phyloP scores from a whole-genome alignment of 2,888 invertebrate species.

The Ditylenchus weischeri region DNA sequence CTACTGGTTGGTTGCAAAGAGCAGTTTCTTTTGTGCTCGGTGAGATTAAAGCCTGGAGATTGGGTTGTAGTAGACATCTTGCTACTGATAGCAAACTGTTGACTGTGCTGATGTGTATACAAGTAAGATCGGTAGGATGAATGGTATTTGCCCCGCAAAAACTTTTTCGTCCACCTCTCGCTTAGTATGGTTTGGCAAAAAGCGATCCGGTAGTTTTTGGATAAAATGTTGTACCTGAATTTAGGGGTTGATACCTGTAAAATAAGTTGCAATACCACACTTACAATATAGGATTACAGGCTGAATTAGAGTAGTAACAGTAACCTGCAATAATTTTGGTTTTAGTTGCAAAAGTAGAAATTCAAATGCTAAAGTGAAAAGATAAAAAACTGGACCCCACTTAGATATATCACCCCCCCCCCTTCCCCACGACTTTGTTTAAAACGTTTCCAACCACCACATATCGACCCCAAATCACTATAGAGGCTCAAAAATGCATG shows the following conservation, averaged over 20 bases:
- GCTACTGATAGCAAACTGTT: no score
- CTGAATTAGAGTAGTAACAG: conserved; percentile 63
- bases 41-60: no score
- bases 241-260: no score
- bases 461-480: no score
- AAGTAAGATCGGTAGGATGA: neutral
- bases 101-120: no score
- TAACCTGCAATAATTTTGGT: conserved; percentile 38
- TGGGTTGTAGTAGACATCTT: no score
- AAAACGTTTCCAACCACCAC: no score
- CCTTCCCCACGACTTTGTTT: neutral
- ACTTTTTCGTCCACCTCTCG: conserved; percentile 11
- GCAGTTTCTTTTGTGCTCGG: no score
- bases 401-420: neutral
- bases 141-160: neutral
- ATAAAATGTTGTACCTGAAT: conserved; percentile 64
- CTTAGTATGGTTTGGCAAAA: conserved; percentile 59
- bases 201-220: conserved; percentile 66
- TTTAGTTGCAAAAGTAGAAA: neutral
- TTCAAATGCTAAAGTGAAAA: conserved; percentile 13
- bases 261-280: no score
- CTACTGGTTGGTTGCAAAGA: no score
- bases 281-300: conserved; percentile 69
- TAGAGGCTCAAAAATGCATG: no score
- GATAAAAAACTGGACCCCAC: neutral